These are phyloP conservation scores for Ennomos erosarius DNA, from an alignment of 2,888 invertebrate genomes.

Conservation along the genomic window DNA sequence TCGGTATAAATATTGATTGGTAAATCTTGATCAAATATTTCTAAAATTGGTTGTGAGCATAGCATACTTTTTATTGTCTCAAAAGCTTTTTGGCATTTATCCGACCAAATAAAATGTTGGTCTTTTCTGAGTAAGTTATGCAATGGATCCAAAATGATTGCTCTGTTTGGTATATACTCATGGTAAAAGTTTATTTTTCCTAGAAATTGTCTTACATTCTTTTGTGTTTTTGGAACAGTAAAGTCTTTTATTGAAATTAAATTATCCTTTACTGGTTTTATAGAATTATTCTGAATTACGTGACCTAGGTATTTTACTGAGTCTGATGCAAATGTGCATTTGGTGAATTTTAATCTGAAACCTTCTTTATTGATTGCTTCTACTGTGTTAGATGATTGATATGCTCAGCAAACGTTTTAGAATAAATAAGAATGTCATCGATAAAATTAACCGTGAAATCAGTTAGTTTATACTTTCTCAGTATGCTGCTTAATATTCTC, in stretches of 20 bases:
- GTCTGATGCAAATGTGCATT: constrained; percentile 21
- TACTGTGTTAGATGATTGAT: too few relatives aligned
- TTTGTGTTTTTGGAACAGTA: constrained; percentile 32
- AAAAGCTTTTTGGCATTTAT: constrained; percentile 34
- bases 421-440: too few relatives aligned
- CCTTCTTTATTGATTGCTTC: too few relatives aligned
- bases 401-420: too few relatives aligned
- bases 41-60: constrained; percentile 37
- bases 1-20: constrained; percentile 31
- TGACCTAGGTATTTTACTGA: constrained; percentile 35
- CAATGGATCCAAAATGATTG: constrained; percentile 40
- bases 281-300: constrained; percentile 35
- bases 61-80: constrained; percentile 32
- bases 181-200: constrained; percentile 43
- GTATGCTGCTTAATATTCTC: too few relatives aligned
- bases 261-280: constrained; percentile 44
- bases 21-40: constrained; percentile 20
- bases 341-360: too few relatives aligned
- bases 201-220: constrained; percentile 38
- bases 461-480: too few relatives aligned
- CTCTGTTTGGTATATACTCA: constrained; percentile 36
- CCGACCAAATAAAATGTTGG: constrained; percentile 33
- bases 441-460: too few relatives aligned
- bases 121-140: constrained; percentile 40
- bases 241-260: constrained; percentile 42